A percentile compares a stretch with the other conserved stretches of the same genome.
These are phyloP conservation scores for Himalopsyche kuldschensis DNA, from an alignment of 2,888 invertebrate species.

Conservation along the genomic window DNA sequence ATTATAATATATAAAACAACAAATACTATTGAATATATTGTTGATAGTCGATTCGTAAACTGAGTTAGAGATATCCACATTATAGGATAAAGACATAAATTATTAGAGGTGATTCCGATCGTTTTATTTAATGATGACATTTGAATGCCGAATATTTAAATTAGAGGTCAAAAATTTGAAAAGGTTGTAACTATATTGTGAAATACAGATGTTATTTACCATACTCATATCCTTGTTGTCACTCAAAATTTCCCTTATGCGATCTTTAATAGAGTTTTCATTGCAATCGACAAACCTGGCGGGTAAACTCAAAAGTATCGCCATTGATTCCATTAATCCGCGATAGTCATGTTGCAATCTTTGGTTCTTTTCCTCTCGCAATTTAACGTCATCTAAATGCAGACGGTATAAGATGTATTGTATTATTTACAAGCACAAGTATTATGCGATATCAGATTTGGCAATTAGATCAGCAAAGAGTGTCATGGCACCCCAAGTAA, in stretches of 20 bases:
- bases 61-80: too few species aligned
- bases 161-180: too few species aligned
- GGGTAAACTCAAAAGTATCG: constrained; percentile 71
- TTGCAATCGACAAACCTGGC: constrained; percentile 75
- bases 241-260: constrained; percentile 73
- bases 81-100: too few species aligned
- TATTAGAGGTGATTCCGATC: too few species aligned
- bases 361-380: constrained; percentile 70
- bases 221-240: constrained; percentile 77
- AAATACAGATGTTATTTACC: constrained; percentile 54
- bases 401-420: not conserved
- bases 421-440: not conserved
- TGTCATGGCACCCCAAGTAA: too few species aligned
- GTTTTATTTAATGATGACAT: too few species aligned
- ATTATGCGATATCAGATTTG: not conserved
- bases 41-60: too few species aligned
- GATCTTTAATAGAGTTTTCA: constrained; percentile 77
- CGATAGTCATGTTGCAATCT: constrained; percentile 69
- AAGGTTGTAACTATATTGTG: too few species aligned
- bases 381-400: constrained; percentile 66
- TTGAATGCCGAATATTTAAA: too few species aligned
- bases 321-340: constrained; percentile 70
- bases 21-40: too few species aligned
- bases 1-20: too few species aligned
- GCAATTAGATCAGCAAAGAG: too few species aligned